phyloP scores from a whole-genome alignment of 2,888 invertebrate genomes.

The Euplexia lucipara region DNA sequence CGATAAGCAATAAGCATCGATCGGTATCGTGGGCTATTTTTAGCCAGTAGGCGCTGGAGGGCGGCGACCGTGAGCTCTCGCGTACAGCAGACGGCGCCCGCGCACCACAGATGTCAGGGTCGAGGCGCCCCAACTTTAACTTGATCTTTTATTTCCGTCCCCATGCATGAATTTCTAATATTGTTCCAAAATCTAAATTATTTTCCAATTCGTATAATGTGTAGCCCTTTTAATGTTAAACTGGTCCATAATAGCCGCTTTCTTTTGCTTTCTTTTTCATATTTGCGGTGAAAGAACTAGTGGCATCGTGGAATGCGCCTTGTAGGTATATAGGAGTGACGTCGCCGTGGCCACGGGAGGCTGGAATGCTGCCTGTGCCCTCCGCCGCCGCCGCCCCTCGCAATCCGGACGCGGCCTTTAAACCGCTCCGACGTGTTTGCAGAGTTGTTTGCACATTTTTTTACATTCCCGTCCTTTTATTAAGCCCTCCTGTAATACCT shows the following conservation, averaged over 20 bases:
- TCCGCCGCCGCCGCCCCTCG: constrained; percentile 85
- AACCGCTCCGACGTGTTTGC: constrained; percentile 90
- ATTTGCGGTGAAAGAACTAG: constrained; percentile 72
- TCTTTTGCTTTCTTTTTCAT: constrained; percentile 72
- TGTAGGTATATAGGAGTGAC: constrained; percentile 79
- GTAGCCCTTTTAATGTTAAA: constrained; percentile 55
- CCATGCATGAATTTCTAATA: constrained; percentile 23
- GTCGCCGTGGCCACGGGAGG: constrained; percentile 82
- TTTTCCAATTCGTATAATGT: constrained; percentile 19
- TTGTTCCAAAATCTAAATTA: constrained; percentile 10
- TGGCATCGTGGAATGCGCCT: constrained; percentile 78
- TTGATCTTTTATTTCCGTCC: constrained; percentile 64
- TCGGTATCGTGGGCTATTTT: constrained; percentile 82
- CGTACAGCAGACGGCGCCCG: constrained; percentile 75
- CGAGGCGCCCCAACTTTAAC: constrained; percentile 69
- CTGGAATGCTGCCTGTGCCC: constrained; percentile 86
- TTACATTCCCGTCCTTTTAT: constrained; percentile 89
- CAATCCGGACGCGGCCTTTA: constrained; percentile 90
- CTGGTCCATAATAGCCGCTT: constrained; percentile 68
- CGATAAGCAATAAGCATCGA: constrained; percentile 72
- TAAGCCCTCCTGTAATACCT: constrained; percentile 80
- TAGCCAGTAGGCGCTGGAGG: constrained; percentile 82
- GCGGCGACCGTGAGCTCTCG: constrained; percentile 83
- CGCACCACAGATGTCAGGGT: constrained; percentile 82
- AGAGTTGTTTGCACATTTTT: constrained; percentile 90